These are phyloP conservation scores for Pseudotriccus pelzelni DNA, from an alignment of 2,797 vertebrate genomes.

Conservation along the genomic window DNA sequence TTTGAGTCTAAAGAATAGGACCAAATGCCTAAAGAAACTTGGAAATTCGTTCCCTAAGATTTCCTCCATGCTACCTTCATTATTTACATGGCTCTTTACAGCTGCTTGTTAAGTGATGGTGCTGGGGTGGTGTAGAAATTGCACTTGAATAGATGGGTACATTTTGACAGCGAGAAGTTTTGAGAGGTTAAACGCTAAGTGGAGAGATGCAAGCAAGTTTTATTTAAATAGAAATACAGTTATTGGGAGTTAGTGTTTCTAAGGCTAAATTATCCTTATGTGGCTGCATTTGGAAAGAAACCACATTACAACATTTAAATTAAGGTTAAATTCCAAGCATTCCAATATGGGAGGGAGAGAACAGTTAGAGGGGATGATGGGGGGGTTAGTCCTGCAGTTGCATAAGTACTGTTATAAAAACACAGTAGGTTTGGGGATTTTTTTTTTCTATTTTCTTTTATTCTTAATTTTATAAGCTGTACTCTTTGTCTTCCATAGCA, in stretches of 20 bases:
- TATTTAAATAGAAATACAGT: not conserved
- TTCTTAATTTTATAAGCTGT: not conserved
- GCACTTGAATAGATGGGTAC: not conserved
- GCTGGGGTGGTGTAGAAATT: not conserved
- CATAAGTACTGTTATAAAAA: not conserved
- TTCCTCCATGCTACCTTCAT: not conserved
- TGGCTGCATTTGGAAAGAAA: not conserved
- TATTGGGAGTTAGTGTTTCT: not conserved
- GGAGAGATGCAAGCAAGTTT: not conserved
- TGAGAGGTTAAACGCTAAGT: not conserved
- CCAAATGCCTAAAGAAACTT: not conserved
- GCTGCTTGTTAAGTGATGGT: not conserved
- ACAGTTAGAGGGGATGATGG: not conserved
- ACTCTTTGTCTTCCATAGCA: constrained; percentile 75
- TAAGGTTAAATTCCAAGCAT: not conserved
- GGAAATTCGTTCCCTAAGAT: not conserved
- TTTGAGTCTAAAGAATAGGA: not conserved
- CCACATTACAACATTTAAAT: not conserved
- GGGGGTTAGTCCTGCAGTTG: not conserved
- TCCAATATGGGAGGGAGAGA: not conserved
- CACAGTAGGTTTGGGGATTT: not conserved
- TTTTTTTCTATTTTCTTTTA: not conserved
- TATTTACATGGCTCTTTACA: fast-evolving
- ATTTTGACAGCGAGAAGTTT: not conserved
- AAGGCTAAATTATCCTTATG: not conserved